A percentile compares a stretch with the other conserved stretches of the same genome.
Evolutionary conservation across 2,797 vertebrate species (phyloP).

Genomic region (Lithobates pipiens): DNA sequence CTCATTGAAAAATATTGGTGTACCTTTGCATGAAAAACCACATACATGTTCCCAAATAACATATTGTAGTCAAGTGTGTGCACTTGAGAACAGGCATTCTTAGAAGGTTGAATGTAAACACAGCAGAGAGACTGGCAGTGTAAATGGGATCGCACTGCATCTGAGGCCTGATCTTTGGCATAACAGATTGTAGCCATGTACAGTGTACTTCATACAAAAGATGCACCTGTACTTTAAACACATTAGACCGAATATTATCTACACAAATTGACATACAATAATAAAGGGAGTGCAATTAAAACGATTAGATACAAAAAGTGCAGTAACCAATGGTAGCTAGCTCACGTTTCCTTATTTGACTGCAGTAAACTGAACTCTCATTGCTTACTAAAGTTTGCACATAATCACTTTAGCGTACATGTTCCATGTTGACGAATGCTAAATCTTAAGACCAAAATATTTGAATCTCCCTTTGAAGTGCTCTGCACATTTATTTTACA

Average conservation of each 20-base stretch:
- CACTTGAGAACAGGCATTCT: too few relatives aligned
- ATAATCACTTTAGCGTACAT: neutral
- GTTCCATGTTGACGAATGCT: neutral
- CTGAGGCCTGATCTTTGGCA: too few relatives aligned
- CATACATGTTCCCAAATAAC: too few relatives aligned
- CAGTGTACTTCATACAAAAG: neutral
- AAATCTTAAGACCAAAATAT: constrained; percentile 10
- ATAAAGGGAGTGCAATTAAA: neutral
- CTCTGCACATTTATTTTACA: constrained; percentile 14
- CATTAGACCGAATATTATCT: neutral
- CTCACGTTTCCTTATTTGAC: neutral
- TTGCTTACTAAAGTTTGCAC: neutral
- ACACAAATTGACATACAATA: neutral
- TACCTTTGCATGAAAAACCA: too few relatives aligned
- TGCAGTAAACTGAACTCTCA: neutral
- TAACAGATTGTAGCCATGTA: neutral
- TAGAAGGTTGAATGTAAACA: too few relatives aligned
- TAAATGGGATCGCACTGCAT: too few relatives aligned
- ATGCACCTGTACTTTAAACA: neutral
- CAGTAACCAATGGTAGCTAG: neutral
- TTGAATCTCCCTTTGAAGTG: constrained; percentile 37
- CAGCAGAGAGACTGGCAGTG: too few relatives aligned
- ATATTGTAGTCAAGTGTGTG: too few relatives aligned
- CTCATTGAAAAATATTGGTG: too few relatives aligned
- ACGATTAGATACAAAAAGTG: too few relatives aligned